Evolutionary conservation across 2,797 vertebrate species (phyloP).

Genomic region (Meda fulgida): DNA sequence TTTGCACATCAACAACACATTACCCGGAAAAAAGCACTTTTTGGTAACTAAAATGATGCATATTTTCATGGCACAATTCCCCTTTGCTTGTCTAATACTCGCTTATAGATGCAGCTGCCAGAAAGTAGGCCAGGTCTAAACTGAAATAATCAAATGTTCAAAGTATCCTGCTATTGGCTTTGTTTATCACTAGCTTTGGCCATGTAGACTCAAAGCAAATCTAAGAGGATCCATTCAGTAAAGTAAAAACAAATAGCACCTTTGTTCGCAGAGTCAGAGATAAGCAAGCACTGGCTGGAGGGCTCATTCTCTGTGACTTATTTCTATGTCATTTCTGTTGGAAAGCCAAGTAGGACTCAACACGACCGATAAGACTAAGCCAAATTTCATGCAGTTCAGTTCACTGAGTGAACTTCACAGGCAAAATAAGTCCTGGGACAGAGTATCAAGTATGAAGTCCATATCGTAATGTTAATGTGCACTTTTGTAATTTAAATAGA

Average conservation of each 20-base stretch:
- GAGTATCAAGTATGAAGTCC: background rate
- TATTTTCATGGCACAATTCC: constrained; percentile 2
- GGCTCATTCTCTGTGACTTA: constrained; percentile 13
- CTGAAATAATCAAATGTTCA: constrained; percentile 28
- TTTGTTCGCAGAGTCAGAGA: constrained; percentile 42
- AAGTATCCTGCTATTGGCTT: constrained; percentile 20
- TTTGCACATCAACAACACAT: background rate
- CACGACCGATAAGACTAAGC: constrained; percentile 13
- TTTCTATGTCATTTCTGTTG: constrained; percentile 33
- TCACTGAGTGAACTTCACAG: constrained; percentile 19
- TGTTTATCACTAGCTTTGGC: constrained; percentile 21
- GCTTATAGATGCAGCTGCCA: background rate
- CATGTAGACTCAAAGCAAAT: constrained; percentile 25
- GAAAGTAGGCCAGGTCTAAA: constrained; percentile 8
- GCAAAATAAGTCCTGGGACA: background rate
- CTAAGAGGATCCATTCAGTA: constrained; percentile 33
- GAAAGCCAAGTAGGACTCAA: constrained; percentile 28
- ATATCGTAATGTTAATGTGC: background rate
- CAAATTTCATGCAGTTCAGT: constrained; percentile 10
- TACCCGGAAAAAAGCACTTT: background rate
- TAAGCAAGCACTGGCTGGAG: constrained; percentile 9
- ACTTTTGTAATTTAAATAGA: background rate
- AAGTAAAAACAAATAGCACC: constrained; percentile 52
- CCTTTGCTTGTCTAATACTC: background rate
- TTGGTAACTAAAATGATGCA: background rate